These are phyloP conservation scores for Platorchestia sp. DNA, from an alignment of 1,140 invertebrate species.

Conservation along the genomic window DNA sequence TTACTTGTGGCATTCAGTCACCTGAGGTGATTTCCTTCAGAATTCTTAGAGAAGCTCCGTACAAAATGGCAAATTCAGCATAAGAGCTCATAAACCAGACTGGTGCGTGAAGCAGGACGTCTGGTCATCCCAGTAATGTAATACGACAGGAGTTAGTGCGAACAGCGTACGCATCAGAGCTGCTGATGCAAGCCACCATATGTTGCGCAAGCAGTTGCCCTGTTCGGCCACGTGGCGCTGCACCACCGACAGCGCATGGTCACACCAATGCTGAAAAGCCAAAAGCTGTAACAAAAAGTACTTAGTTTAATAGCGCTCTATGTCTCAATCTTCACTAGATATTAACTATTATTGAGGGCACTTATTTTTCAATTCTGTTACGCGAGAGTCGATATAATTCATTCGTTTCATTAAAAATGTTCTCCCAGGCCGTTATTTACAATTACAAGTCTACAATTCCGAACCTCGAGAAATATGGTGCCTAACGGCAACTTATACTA, in stretches of 20 bases:
- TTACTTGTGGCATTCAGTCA: no score
- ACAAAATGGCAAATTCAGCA: no score
- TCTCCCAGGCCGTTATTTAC: no score
- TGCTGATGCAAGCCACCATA: conserved; percentile 25
- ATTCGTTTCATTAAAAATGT: background rate
- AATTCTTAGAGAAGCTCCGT: no score
- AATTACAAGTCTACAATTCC: background rate
- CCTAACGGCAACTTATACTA: background rate
- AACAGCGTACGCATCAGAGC: no score
- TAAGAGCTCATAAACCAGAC: no score
- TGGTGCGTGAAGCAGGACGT: no score
- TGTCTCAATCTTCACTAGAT: background rate
- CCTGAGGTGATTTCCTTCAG: no score
- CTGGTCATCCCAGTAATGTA: no score
- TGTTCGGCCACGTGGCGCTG: conserved; percentile 21
- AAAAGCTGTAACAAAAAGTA: background rate
- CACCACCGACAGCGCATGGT: background rate
- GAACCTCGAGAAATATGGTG: background rate
- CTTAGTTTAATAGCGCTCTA: background rate
- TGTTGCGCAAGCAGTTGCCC: background rate
- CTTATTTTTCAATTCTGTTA: background rate
- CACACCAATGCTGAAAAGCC: background rate
- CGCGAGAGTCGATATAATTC: background rate
- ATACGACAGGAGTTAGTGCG: no score
- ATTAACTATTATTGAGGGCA: background rate